Conservation (phyloP, 2,113 vertebrate species). For the Gallinago paraguaiae region DNA sequence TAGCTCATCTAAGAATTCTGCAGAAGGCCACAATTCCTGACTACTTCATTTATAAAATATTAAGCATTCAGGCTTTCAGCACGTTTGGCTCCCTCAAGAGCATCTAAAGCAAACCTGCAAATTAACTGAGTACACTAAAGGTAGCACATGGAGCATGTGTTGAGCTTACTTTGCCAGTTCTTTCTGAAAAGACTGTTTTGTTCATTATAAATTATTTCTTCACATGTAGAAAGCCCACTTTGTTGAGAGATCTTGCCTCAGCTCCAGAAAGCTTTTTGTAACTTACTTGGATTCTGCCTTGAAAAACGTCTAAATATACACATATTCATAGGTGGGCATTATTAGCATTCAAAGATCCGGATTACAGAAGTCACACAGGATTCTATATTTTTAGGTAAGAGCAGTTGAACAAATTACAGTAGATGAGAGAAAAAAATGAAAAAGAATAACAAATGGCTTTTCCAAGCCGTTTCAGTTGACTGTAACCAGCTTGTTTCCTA, state of each 20-base stretch:
- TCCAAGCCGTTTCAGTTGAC: background rate
- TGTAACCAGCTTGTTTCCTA: background rate
- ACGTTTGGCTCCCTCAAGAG: background rate
- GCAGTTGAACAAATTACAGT: background rate
- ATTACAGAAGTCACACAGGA: background rate
- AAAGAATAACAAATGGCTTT: background rate
- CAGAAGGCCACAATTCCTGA: background rate
- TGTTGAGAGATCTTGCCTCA: background rate
- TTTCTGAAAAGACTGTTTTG: background rate
- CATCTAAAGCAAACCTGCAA: background rate
- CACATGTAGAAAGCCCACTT: background rate
- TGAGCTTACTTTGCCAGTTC: background rate
- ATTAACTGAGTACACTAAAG: background rate
- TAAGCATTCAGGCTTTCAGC: background rate
- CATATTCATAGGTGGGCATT: background rate
- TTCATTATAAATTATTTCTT: background rate
- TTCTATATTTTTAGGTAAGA: background rate
- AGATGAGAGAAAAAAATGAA: background rate
- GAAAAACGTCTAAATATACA: background rate
- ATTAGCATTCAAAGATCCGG: background rate
- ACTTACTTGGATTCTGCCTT: background rate
- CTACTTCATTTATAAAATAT: background rate
- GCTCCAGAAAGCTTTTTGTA: background rate
- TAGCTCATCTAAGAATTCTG: background rate
- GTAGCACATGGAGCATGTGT: background rate